A percentile compares a stretch with the other conserved stretches of the same genome.
Conservation (phyloP, 2,797 vertebrate genomes). For the Myripristis murdjan region DNA sequence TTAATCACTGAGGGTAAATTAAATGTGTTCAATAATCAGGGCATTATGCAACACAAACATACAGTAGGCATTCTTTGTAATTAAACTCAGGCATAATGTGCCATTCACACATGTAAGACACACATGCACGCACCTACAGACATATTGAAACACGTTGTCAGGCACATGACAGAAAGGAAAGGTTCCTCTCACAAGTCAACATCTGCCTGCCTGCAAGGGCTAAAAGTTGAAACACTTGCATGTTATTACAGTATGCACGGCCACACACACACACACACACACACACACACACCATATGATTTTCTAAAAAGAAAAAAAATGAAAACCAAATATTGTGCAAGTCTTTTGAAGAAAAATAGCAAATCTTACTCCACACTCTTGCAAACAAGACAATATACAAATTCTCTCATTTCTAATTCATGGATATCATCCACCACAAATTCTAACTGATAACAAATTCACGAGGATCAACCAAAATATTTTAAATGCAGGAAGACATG, state of each 20-base stretch:
- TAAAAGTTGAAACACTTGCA: not conserved
- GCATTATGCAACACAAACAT: constrained; percentile 60
- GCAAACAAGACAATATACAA: no score
- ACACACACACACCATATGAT: not conserved
- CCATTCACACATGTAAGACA: constrained; percentile 28
- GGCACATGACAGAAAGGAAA: not conserved
- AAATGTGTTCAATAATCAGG: constrained; percentile 72
- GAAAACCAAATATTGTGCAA: no score
- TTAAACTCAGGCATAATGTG: constrained; percentile 67
- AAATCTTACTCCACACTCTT: no score
- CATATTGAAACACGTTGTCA: not conserved
- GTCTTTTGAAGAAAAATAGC: no score
- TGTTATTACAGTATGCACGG: no score
- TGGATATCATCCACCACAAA: no score
- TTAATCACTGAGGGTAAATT: constrained; percentile 72
- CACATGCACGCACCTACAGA: not conserved
- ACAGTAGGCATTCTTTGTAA: constrained; percentile 47
- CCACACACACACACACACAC: not conserved
- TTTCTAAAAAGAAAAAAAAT: not conserved
- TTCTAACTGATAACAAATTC: no score
- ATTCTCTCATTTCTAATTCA: no score
- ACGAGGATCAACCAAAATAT: no score
- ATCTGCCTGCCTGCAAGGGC: constrained; percentile 54
- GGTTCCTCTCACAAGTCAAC: constrained; percentile 26
- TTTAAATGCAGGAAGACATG: no score